Percentiles rank a stretch among this genome's conserved stretches.
These are phyloP conservation scores for Hypomecis atomaria DNA, from an alignment of 2,888 invertebrate genomes.

Conservation along the genomic window DNA sequence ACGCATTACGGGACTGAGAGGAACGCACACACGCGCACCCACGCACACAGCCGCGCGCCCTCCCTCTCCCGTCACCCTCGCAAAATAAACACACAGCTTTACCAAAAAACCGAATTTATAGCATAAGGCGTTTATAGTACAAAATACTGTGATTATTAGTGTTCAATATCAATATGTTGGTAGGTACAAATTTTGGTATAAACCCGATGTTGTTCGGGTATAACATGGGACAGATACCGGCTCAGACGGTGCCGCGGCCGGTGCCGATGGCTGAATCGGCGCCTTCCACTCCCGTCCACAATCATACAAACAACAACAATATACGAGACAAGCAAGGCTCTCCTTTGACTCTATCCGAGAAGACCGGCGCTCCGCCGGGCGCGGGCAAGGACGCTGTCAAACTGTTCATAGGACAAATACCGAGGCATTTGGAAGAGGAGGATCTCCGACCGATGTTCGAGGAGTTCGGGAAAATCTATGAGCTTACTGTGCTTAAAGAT, in stretches of 20 bases:
- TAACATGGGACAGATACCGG: constrained; percentile 57
- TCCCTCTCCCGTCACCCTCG: constrained; percentile 58
- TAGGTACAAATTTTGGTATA: constrained; percentile 71
- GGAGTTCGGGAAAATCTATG: constrained; percentile 96
- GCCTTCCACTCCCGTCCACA: constrained; percentile 76
- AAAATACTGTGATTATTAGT: constrained; percentile 74
- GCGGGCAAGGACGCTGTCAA: constrained; percentile 88
- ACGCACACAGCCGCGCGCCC: constrained; percentile 60
- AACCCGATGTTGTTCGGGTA: constrained; percentile 74
- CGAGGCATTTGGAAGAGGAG: constrained; percentile 94
- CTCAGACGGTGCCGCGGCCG: constrained; percentile 40
- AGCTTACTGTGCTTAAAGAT: constrained; percentile 97
- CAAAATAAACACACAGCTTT: constrained; percentile 76
- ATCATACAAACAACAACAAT: constrained; percentile 35
- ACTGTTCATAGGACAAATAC: constrained; percentile 97
- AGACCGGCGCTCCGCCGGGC: constrained; percentile 75
- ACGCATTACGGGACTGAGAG: constrained; percentile 79
- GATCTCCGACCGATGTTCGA: constrained; percentile 96
- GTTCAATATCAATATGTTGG: constrained; percentile 78
- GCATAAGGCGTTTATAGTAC: constrained; percentile 74
- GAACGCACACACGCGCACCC: constrained; percentile 61
- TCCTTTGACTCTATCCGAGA: constrained; percentile 73
- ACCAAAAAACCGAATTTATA: constrained; percentile 82
- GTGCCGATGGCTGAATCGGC: constrained; percentile 63
- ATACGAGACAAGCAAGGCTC: constrained; percentile 59